phyloP scores from a whole-genome alignment of 2,888 invertebrate species.

The Biston stratarius region DNA sequence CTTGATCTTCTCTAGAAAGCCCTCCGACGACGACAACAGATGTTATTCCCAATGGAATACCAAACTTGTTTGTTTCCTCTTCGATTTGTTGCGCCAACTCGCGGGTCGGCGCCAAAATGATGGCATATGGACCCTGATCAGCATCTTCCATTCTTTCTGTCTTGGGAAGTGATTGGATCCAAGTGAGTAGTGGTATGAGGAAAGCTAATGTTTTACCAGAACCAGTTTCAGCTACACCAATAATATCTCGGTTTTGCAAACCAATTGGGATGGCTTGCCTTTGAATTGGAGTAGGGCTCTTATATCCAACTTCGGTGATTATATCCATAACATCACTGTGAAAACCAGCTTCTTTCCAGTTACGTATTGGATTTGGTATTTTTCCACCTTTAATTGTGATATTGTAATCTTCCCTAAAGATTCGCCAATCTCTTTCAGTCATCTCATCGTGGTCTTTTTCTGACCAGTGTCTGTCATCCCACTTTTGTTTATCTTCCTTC shows the following conservation, averaged over 20 bases:
- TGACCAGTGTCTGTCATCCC: constrained; percentile 99
- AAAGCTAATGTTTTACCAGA: constrained; percentile 99
- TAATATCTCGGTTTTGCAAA: constrained; percentile 97
- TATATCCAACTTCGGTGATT: constrained; percentile 97
- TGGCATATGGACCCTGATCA: constrained; percentile 99
- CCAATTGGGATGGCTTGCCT: constrained; percentile 99
- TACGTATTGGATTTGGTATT: constrained; percentile 98
- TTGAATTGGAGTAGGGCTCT: constrained; percentile 99
- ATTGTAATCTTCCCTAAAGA: constrained; percentile 99
- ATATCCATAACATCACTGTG: constrained; percentile 96
- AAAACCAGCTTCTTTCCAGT: constrained; percentile 97
- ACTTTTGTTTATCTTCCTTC: constrained; percentile 99
- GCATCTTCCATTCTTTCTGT: constrained; percentile 96
- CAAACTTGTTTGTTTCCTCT: constrained; percentile 99
- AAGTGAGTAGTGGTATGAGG: constrained; percentile 97
- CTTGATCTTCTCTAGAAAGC: constrained; percentile 99
- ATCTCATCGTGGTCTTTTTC: constrained; percentile 97
- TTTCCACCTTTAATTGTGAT: constrained; percentile 99
- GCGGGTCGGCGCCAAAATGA: constrained; percentile 99
- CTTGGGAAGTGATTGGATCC: constrained; percentile 99
- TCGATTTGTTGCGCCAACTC: constrained; percentile 99
- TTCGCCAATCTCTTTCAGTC: constrained; percentile 99
- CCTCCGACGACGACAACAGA: constrained; percentile 99
- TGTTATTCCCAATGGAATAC: constrained; percentile 95
- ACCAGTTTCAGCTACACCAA: constrained; percentile 99